These are phyloP conservation scores for Hyperoplus immaculatus DNA, from an alignment of 2,797 vertebrate species.

Conservation along the genomic window DNA sequence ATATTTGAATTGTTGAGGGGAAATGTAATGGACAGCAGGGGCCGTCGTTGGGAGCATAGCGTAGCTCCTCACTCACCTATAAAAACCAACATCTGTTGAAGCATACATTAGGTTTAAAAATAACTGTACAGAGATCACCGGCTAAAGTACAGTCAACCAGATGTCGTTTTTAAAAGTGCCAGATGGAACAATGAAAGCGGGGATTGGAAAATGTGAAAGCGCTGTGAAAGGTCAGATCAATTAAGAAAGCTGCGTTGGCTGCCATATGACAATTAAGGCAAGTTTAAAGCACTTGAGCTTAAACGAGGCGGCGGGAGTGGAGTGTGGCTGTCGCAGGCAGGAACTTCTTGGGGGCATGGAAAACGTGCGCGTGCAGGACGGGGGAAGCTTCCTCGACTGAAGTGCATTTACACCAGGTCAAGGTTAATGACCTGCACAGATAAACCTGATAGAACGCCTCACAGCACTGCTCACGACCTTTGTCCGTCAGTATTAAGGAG, in stretches of 20 bases:
- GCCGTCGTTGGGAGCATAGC: constrained; percentile 87
- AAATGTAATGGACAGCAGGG: constrained; percentile 88
- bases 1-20: constrained; percentile 92
- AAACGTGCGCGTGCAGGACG: constrained; percentile 55
- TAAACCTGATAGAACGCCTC: constrained; percentile 86
- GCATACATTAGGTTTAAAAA: constrained; percentile 99
- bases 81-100: constrained; percentile 99
- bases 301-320: constrained; percentile 79
- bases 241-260: constrained; percentile 98
- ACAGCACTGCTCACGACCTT: constrained; percentile 81
- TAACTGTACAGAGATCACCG: constrained; percentile 99
- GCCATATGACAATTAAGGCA: constrained; percentile 98
- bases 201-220: constrained; percentile 98
- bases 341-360: constrained; percentile 84
- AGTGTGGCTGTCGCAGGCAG: constrained; percentile 71
- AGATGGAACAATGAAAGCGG: constrained; percentile 99
- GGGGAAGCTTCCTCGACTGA: constrained; percentile 76
- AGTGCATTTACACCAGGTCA: constrained; percentile 85
- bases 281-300: constrained; percentile 92
- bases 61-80: constrained; percentile 92
- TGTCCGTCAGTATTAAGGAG: constrained; percentile 85
- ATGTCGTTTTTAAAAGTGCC: constrained; percentile 98
- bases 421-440: constrained; percentile 87
- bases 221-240: constrained; percentile 99
- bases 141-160: constrained; percentile 99